Conservation (phyloP, 2,888 invertebrate species). For the Melanostoma scalare region DNA sequence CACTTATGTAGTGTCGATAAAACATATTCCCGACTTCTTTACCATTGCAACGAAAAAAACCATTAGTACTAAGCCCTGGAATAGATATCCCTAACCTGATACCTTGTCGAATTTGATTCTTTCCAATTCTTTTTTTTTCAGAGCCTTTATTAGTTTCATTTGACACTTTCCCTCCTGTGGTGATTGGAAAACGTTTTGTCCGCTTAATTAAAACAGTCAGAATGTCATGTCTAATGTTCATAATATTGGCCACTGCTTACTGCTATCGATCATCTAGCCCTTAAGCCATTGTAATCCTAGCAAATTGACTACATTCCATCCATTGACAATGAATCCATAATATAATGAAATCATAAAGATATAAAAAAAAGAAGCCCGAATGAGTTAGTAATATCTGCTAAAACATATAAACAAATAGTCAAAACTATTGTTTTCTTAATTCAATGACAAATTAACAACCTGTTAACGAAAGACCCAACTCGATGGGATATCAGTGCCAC, state of each 20-base stretch:
- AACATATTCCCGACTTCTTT: no score
- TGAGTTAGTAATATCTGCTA: slow-evolving; percentile 38
- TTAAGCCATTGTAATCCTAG: slow-evolving; percentile 6
- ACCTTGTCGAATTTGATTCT: no score
- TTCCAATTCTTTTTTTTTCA: not conserved
- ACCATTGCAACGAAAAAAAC: no score
- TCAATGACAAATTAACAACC: slow-evolving; percentile 65
- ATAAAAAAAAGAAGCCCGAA: not conserved
- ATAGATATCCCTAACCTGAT: no score
- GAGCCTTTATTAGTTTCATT: not conserved
- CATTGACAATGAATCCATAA: slow-evolving; percentile 20
- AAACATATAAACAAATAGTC: slow-evolving; percentile 54
- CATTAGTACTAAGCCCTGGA: no score
- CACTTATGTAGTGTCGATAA: no score
- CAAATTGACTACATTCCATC: slow-evolving; percentile 34
- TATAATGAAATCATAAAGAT: slow-evolving; percentile 12
- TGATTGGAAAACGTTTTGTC: not conserved
- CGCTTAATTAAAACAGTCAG: slow-evolving; percentile 35
- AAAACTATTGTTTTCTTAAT: slow-evolving; percentile 49
- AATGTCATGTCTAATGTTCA: slow-evolving; percentile 24
- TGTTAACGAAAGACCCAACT: slow-evolving; percentile 41
- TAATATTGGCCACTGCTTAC: slow-evolving; percentile 6
- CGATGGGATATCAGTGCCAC: slow-evolving; percentile 39
- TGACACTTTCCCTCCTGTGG: slow-evolving; percentile 15
- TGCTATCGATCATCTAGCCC: slow-evolving; percentile 12